These are phyloP conservation scores for Tenodera sinensis DNA, from an alignment of 2,888 invertebrate genomes.

Conservation along the genomic window DNA sequence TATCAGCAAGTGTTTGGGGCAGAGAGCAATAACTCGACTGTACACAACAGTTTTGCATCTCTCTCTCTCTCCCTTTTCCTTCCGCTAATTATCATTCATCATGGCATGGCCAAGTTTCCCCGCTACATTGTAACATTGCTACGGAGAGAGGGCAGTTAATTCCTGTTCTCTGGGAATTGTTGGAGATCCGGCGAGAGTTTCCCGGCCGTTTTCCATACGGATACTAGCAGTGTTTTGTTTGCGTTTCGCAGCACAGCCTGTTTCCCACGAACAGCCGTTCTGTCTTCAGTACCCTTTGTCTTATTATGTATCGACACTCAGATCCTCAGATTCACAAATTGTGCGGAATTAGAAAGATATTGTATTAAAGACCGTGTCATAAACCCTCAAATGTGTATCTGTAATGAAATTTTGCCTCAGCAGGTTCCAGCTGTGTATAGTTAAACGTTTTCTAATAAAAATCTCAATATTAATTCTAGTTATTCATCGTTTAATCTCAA, in stretches of 20 bases:
- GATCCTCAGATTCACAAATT: background rate
- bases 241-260: background rate
- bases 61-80: background rate
- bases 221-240: background rate
- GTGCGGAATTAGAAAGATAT: too few species aligned
- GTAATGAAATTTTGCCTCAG: too few species aligned
- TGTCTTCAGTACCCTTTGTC: background rate
- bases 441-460: too few species aligned
- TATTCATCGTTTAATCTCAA: too few species aligned
- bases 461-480: too few species aligned
- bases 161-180: slow-evolving; percentile 11
- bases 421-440: too few species aligned
- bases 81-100: slow-evolving; percentile 32
- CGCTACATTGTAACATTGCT: background rate
- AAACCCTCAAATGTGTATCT: too few species aligned
- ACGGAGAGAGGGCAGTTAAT: slow-evolving; percentile 16
- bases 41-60: slow-evolving; percentile 1
- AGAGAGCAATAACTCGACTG: background rate
- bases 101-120: slow-evolving; percentile 25
- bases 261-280: background rate
- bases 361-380: background rate
- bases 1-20: background rate
- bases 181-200: slow-evolving; percentile 17
- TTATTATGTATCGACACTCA: background rate
- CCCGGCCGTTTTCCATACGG: slow-evolving; percentile 8